These are phyloP conservation scores for Palythoa grandiflora DNA, from an alignment of 92 coral and sea anemone species.

Conservation along the genomic window DNA sequence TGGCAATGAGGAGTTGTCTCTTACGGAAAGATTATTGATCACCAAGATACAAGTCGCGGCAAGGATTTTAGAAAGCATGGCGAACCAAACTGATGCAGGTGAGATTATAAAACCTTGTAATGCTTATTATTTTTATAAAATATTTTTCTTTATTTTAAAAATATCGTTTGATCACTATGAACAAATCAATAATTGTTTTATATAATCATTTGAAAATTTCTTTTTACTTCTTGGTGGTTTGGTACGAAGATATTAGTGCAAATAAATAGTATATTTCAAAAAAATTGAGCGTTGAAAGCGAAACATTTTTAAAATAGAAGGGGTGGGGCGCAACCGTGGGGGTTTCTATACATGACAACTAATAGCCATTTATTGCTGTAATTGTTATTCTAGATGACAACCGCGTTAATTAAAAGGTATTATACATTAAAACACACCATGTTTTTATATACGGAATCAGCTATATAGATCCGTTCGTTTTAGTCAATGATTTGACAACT, in stretches of 20 bases:
- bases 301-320: background rate
- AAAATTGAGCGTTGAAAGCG: background rate
- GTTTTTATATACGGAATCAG: no score
- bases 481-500: no score
- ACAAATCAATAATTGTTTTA: background rate
- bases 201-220: background rate
- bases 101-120: background rate
- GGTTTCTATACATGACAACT: no score
- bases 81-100: conserved; percentile 42
- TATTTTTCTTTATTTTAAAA: background rate
- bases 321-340: background rate
- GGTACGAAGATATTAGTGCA: background rate
- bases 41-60: conserved; percentile 49
- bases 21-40: conserved; percentile 26
- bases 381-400: background rate
- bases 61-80: conserved; percentile 38
- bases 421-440: no score
- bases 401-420: background rate
- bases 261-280: background rate
- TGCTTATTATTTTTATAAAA: background rate
- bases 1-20: conserved; percentile 24
- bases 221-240: background rate
- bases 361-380: no score
- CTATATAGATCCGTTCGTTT: no score
- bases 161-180: background rate